Evolutionary conservation across 2,888 invertebrate genomes (phyloP).

Genomic region (Bembecia ichneumoniformis): DNA sequence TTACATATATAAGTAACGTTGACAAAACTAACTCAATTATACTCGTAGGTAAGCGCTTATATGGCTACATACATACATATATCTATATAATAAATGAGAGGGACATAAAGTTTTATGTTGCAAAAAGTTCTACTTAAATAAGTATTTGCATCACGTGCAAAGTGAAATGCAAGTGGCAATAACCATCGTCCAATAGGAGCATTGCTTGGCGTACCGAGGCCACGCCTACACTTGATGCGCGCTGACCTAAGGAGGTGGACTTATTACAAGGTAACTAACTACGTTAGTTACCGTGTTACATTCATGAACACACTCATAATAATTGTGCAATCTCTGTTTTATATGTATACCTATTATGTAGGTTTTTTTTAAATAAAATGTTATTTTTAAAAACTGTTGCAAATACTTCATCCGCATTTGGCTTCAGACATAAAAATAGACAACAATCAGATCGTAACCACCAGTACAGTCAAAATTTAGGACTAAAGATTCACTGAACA

Average conservation of each 20-base stretch:
- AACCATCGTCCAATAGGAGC: constrained; percentile 42
- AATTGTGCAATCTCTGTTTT: neutral
- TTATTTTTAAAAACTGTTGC: too few species aligned
- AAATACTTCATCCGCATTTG: too few species aligned
- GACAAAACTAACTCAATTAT: too few species aligned
- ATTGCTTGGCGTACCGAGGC: constrained; percentile 35
- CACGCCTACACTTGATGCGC: constrained; percentile 48
- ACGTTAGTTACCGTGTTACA: neutral
- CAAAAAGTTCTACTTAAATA: neutral
- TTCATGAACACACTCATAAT: neutral
- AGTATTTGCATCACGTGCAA: constrained; percentile 38
- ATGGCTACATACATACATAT: too few species aligned
- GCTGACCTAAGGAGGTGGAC: constrained; percentile 17
- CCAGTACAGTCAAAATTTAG: too few species aligned
- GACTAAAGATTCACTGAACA: too few species aligned
- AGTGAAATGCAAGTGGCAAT: constrained; percentile 61
- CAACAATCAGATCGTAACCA: too few species aligned
- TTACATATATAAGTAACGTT: too few species aligned
- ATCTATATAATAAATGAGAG: too few species aligned
- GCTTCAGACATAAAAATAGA: too few species aligned
- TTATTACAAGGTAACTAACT: neutral
- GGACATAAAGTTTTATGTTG: neutral
- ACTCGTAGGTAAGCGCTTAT: too few species aligned
- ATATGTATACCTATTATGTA: neutral
- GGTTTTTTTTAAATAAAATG: too few species aligned